Base-by-base conservation (phyloP, 2,113 vertebrate species). In the Platichthys stellatus region DNA sequence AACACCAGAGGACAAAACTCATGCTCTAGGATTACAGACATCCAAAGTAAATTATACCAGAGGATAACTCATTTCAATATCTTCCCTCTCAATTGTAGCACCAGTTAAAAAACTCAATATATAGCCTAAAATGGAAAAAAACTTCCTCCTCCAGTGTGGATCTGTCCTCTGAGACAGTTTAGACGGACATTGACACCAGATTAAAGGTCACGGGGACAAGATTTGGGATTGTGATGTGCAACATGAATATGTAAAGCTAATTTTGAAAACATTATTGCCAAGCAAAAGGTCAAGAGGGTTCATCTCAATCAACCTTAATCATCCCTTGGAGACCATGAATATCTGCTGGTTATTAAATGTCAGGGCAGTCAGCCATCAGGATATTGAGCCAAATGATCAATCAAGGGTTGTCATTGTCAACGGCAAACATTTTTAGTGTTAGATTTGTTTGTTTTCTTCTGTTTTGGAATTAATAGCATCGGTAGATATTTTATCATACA, bases 81-180 rank as follows among this genome's bases (percentile, higher is more conserved):
- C 3, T 45, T 45, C 7, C 0, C 0, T 64, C 23, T 24, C 0
- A 60, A 18, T 5, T 47, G 17, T 20, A 21, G 17, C 3, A 63
- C 0, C 51, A 0, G 1, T 18, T 17, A 18, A 17, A 17, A 47
- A 47, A 47, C 45, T 14, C 18, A n/a, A 0, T n/a, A 6, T 43
- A 15, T 51, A 24, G n/a, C 38, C n/a, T 24, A 12, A 63, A 47
- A 47, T 18, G 9, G 13, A 51, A 51, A 24, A 24, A 51, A 51
- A 51, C 18, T 0, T 49, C 43, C 20, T 17, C 38, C 1, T 43
- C 21, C 23, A 40, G 11, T 43, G 18, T 49, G 17, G 2, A 47
- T 4, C 24, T 21, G 45, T 54, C n/a, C 20, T 54, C n/a, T 28
- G n/a, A 15, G 63, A 65, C 20, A 47, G 4, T 15, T 21, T 5